Evolutionary conservation across 1,140 invertebrate species (phyloP), one percentile per base, ranked within the genome.

Genomic region (Drosophila santomea): DNA sequence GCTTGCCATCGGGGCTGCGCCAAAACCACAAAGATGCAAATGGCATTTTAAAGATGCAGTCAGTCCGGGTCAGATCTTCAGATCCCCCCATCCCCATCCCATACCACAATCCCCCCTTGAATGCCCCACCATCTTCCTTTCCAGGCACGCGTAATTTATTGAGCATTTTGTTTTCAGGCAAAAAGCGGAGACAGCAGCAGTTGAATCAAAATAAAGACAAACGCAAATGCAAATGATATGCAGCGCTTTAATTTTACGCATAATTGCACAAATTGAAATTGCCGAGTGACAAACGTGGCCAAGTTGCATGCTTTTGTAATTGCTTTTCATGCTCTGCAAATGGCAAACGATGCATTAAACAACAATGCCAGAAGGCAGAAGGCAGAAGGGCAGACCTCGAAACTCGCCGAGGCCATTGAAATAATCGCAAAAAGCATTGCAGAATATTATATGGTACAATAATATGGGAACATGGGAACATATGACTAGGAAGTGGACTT

Each of bases 181-280:
- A 36, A 14, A 41, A 45, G 43, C 44, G 51, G 48, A 54, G 55
- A 38, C 58, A 20, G 0, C 23, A 20, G 41, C 23, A 12, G 41
- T 28, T 38, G 68, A 51, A 72, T 77, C 59, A 74, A 82, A 82
- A 81, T 78, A 71, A 81, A 86, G 75, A 58, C 51, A 56, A 69
- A 64, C 63, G 69, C 69, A 89, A 89, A 89, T 67, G 69, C 69
- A 89, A 89, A 89, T 90, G 80, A 90, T 75, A 89, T 90, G 85
- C 80, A 90, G 55, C 85, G 85, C 82, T 90, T 90, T 90, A 90
- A 90, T 90, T 90, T 90, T 90, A 90, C 67, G 86, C 86, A 90
- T 80, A 91, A 90, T 90, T 90, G 85, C 79, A 68, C 83, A 82
- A 90, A 86, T 90, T 86, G 82, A 90, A 90, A 90, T 90, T 83